Evolutionary conservation across 1,140 invertebrate species (phyloP).

Genomic region (Polypedilum vanderplanki): DNA sequence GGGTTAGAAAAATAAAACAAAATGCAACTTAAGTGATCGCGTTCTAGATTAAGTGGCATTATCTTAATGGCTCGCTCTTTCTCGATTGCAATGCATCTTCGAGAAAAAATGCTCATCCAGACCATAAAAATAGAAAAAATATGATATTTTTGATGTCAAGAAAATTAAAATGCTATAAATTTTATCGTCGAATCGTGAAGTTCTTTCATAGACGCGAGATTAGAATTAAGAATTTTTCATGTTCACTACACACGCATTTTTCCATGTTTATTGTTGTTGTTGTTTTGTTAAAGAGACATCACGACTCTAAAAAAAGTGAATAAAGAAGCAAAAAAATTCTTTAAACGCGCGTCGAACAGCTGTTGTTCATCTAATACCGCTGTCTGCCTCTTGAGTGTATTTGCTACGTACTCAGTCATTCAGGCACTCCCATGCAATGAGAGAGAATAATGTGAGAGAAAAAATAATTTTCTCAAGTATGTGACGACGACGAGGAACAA

Average conservation of each 20-base stretch:
- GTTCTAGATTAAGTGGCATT: slow-evolving; percentile 12
- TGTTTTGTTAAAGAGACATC: background rate
- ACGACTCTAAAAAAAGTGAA: background rate
- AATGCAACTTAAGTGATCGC: background rate
- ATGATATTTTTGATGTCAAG: background rate
- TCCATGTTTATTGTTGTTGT: too few relatives aligned
- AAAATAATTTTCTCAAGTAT: background rate
- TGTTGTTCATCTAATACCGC: background rate
- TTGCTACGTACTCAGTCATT: background rate
- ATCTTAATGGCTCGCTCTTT: background rate
- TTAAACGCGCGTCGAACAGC: slow-evolving; percentile 3
- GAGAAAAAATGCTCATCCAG: background rate
- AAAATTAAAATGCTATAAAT: slow-evolving; percentile 1
- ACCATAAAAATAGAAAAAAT: background rate
- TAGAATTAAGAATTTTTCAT: too few relatives aligned
- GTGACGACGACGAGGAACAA: too few relatives aligned
- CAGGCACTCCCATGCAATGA: slow-evolving; percentile 1
- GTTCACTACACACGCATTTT: too few relatives aligned
- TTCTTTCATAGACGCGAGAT: background rate
- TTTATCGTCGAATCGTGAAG: background rate
- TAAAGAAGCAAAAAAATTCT: background rate
- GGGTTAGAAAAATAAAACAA: background rate
- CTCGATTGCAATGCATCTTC: background rate
- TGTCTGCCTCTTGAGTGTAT: background rate
- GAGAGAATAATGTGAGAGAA: background rate